phyloP scores from a whole-genome alignment of 2,888 invertebrate genomes.

The Parnassius apollo region DNA sequence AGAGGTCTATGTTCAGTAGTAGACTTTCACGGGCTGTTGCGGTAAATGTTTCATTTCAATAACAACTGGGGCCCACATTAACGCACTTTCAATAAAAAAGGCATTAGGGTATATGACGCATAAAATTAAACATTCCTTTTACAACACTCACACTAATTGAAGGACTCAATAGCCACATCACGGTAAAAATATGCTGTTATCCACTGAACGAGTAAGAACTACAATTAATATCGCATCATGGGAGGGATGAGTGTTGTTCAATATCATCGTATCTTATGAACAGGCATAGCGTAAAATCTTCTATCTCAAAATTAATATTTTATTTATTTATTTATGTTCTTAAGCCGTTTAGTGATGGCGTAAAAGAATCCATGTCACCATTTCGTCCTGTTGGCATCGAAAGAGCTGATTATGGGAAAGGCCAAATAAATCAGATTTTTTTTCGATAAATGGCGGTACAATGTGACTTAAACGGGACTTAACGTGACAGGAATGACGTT shows the following conservation, averaged over 20 bases:
- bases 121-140: background rate
- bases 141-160: constrained; percentile 3
- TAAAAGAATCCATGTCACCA: background rate
- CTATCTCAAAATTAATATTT: constrained; percentile 13
- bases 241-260: constrained; percentile 38
- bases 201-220: constrained; percentile 28
- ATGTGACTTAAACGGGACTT: no score
- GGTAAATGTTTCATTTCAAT: no score
- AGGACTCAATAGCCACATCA: background rate
- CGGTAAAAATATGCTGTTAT: background rate
- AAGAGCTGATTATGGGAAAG: background rate
- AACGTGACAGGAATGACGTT: no score
- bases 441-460: no score
- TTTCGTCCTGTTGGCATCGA: background rate
- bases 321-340: background rate
- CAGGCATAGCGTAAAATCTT: constrained; percentile 8
- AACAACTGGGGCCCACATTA: no score
- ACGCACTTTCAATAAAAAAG: no score
- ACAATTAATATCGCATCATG: constrained; percentile 52
- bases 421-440: background rate
- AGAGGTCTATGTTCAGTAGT: no score
- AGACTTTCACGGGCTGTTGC: no score
- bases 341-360: background rate
- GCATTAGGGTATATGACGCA: no score
- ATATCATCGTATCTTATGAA: constrained; percentile 39